phyloP scores from a whole-genome alignment of 2,797 vertebrate genomes.

The Enteromius fasciolatus region DNA sequence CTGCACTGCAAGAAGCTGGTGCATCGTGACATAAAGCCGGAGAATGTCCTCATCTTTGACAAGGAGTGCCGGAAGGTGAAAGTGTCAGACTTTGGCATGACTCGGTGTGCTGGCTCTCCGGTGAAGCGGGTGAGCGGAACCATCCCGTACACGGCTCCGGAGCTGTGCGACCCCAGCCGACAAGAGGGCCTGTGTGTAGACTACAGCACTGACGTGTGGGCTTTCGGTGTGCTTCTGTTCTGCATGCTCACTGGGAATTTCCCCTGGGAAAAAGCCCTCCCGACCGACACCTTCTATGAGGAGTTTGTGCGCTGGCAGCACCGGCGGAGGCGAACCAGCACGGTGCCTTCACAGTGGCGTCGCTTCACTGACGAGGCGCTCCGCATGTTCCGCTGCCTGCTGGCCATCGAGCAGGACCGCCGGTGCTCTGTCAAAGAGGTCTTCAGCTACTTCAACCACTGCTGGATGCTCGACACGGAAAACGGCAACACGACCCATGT shows the following conservation, averaged over 20 bases:
- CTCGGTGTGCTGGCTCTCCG: conserved; percentile 80
- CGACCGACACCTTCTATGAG: conserved; percentile 83
- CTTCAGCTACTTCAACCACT: conserved; percentile 81
- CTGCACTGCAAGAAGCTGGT: conserved; percentile 85
- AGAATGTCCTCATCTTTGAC: conserved; percentile 87
- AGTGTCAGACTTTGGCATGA: conserved; percentile 87
- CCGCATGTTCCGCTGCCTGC: conserved; percentile 82
- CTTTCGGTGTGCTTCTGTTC: conserved; percentile 86
- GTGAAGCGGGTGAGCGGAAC: conserved; percentile 87
- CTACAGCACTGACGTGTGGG: conserved; percentile 86
- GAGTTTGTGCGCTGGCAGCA: conserved; percentile 86
- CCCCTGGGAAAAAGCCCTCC: conserved; percentile 86
- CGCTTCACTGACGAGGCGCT: conserved; percentile 83
- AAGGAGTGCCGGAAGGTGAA: conserved; percentile 85
- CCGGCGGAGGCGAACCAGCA: conserved; percentile 65
- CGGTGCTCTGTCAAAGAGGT: conserved; percentile 85
- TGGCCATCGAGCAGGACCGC: conserved; percentile 80
- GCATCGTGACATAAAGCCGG: conserved; percentile 85
- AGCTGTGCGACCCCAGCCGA: conserved; percentile 82
- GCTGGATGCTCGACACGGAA: conserved; percentile 81
- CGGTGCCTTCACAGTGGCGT: conserved; percentile 84
- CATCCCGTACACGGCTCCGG: conserved; percentile 86
- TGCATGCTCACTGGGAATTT: conserved; percentile 89
- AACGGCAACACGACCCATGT: conserved; percentile 65
- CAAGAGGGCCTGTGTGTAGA: conserved; percentile 84